Evolutionary conservation across 1,140 invertebrate species (phyloP).

Genomic region (Nylanderia fulva): DNA sequence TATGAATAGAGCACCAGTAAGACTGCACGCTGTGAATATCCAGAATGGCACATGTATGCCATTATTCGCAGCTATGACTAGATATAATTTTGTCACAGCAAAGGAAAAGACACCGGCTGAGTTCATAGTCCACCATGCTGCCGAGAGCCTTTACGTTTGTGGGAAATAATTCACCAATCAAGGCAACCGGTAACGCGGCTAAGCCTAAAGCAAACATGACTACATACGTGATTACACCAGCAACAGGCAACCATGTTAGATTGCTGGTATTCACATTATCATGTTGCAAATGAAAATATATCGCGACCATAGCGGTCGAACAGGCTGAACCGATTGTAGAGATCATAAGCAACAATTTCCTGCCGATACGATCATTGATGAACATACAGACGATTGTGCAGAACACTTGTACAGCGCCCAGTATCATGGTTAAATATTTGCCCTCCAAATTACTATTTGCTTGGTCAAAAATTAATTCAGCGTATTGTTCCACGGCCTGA

Average conservation of each 20-base stretch:
- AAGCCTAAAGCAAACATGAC: slow-evolving; percentile 88
- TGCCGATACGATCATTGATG: slow-evolving; percentile 89
- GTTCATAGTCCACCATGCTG: slow-evolving; percentile 88
- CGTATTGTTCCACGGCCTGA: slow-evolving; percentile 90
- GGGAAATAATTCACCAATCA: slow-evolving; percentile 91
- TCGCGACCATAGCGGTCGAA: slow-evolving; percentile 76
- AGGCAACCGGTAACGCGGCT: slow-evolving; percentile 89
- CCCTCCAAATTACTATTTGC: slow-evolving; percentile 84
- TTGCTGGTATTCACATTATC: slow-evolving; percentile 80
- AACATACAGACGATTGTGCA: slow-evolving; percentile 87
- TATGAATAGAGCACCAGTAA: slow-evolving; percentile 88
- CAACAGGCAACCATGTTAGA: slow-evolving; percentile 88
- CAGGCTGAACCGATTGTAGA: slow-evolving; percentile 87
- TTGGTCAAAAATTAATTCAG: slow-evolving; percentile 89
- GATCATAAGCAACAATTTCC: slow-evolving; percentile 88
- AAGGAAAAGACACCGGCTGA: slow-evolving; percentile 87
- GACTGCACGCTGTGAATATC: slow-evolving; percentile 89
- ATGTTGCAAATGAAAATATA: slow-evolving; percentile 87
- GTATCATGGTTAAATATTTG: slow-evolving; percentile 87
- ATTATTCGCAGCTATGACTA: slow-evolving; percentile 86
- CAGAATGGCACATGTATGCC: slow-evolving; percentile 90
- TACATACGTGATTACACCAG: slow-evolving; percentile 88
- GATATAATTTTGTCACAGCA: slow-evolving; percentile 90
- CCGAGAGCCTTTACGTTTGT: slow-evolving; percentile 89
- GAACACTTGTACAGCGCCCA: slow-evolving; percentile 89